Base-by-base conservation (phyloP, 2,797 vertebrate genomes). In the Chiroxiphia lanceolata region DNA sequence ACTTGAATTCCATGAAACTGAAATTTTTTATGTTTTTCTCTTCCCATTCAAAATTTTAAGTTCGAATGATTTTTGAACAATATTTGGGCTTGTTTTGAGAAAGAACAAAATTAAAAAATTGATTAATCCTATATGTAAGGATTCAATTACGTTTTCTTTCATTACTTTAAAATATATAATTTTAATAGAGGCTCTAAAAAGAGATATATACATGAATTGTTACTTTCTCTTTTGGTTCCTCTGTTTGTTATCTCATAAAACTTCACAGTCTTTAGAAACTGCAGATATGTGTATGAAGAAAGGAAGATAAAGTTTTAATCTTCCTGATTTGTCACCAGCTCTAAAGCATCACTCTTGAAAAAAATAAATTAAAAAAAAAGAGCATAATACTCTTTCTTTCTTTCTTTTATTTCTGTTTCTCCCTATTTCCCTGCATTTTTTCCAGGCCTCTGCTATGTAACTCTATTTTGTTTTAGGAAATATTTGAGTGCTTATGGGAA, bases 221-320 rank as follows among this genome's bases (percentile, higher is more conserved):
- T 80, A 69, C 47, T 92, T 90, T 92, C 50, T 83, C 40, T 94
- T 81, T 87, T 61, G 26, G 6, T 90, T 94, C 44, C 50, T 88
- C 69, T 86, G 8, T 19, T 71, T 88, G 29, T 69, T 54, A 59
- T 75, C 61, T 89, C 23, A 4, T 50, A 77, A 85, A 85, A 44
- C 22, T 71, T 75, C 53, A 48, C 12, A 44, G 18, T 40, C 34
- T 80, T 59, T 70, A 79, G 51, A 20, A 64, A 31, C 29, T 56
- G 38, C 13, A 13, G 47, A 54, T 44, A 12, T 14, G 13, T 16
- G 1, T 13, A n/a, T 33, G 26, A 90, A 87, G 27, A 80, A 74
- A 91, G 9, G 21, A 94, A 61, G 36, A 63, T 33, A 69, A 89
- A 25, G 12, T 64, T 81, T 38, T 47, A 23, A 83, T 77, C 42